These are phyloP conservation scores for Merops nubicus DNA, from an alignment of 2,113 vertebrate species.

Conservation along the genomic window DNA sequence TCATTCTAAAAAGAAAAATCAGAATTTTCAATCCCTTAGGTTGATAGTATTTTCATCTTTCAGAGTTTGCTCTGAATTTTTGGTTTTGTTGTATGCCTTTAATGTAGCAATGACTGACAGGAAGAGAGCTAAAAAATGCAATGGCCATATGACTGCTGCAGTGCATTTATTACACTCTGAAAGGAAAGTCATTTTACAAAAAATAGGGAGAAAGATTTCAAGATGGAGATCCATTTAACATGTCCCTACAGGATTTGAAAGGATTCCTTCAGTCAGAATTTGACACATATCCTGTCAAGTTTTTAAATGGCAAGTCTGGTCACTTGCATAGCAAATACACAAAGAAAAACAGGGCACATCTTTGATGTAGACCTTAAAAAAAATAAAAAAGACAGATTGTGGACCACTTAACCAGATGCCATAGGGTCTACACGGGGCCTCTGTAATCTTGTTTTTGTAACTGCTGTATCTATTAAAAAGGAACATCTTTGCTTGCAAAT, in stretches of 20 bases:
- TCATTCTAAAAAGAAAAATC: not conserved
- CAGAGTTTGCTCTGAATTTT: not conserved
- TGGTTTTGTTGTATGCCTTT: not conserved
- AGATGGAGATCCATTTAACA: not conserved
- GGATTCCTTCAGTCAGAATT: constrained; percentile 12
- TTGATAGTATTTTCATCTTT: not conserved
- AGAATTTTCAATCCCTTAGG: not conserved
- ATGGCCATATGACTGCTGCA: not conserved
- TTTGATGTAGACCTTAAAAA: not conserved
- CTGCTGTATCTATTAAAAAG: constrained; percentile 18
- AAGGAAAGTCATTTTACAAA: constrained; percentile 5
- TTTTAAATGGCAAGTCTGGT: constrained; percentile 7
- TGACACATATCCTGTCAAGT: not conserved
- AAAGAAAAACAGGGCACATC: constrained; percentile 1
- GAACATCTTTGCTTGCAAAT: constrained; percentile 32
- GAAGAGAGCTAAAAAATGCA: not conserved
- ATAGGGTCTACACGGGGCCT: not conserved
- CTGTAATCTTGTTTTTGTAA: constrained; percentile 59
- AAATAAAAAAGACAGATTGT: constrained; percentile 23
- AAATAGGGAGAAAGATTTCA: not conserved
- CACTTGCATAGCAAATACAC: not conserved
- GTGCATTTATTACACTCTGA: not conserved
- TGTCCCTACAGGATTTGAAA: not conserved
- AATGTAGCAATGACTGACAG: not conserved
- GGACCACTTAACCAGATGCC: constrained; percentile 44